Percentiles rank a stretch among this genome's conserved stretches.
Conservation (phyloP, 2,113 vertebrate species). For the Dromiciops gliroides region DNA sequence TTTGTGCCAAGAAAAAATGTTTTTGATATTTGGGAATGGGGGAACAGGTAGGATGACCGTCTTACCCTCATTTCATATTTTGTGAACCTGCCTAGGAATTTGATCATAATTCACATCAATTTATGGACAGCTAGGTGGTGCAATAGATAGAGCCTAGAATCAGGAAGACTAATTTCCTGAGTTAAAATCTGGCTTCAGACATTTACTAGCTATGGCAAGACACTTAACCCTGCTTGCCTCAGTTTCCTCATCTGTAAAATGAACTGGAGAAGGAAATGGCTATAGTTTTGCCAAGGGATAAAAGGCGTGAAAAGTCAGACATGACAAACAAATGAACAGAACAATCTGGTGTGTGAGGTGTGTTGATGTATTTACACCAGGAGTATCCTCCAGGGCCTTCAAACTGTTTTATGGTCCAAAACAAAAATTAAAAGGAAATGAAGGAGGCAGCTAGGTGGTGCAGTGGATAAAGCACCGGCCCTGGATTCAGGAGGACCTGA, state of each 20-base stretch:
- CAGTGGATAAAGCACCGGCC: too few relatives aligned
- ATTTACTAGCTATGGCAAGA: neutral
- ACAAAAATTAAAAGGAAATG: neutral
- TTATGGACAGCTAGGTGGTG: neutral
- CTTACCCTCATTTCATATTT: neutral
- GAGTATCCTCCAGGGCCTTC: neutral
- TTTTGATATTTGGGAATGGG: neutral
- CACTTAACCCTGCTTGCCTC: neutral
- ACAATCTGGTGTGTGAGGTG: neutral
- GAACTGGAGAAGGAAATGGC: neutral
- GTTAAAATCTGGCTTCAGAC: neutral
- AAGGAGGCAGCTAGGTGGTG: too few relatives aligned
- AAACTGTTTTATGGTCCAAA: neutral
- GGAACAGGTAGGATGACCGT: neutral
- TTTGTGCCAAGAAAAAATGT: neutral
- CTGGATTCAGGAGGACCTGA: too few relatives aligned
- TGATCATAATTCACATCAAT: neutral
- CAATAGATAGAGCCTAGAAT: neutral
- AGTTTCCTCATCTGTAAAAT: neutral
- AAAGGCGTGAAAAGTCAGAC: too few relatives aligned
- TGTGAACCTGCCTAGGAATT: neutral
- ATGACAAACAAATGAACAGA: neutral
- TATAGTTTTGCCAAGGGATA: too few relatives aligned
- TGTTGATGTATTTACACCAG: neutral
- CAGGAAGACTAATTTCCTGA: neutral